Evolutionary conservation across 1,140 invertebrate species (phyloP).

Genomic region (Uloborus diversus): DNA sequence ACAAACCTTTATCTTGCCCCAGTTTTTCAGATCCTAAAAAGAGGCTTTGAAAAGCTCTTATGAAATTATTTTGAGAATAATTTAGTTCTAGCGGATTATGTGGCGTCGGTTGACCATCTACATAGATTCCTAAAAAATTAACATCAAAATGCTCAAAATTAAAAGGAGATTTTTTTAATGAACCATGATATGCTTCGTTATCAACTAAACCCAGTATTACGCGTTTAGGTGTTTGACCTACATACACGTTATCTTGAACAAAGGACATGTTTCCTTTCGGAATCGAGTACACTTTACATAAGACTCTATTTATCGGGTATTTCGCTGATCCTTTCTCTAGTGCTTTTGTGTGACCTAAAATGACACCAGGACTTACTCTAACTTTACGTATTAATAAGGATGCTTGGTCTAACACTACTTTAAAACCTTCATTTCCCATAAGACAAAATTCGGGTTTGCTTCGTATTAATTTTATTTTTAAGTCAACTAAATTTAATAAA

Average conservation of each 20-base stretch:
- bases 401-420: neutral
- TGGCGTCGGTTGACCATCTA: neutral
- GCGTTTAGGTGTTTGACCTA: neutral
- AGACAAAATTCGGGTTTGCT: neutral
- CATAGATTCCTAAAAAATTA: neutral
- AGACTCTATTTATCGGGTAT: neutral
- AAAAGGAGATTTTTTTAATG: neutral
- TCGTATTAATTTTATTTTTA: neutral
- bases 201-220: neutral
- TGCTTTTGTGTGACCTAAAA: neutral
- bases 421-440: neutral
- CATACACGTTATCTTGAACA: constrained; percentile 19
- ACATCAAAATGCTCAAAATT: neutral
- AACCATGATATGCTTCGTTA: neutral
- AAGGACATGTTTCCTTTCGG: neutral
- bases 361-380: neutral
- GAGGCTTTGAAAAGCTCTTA: neutral
- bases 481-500: neutral
- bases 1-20: neutral
- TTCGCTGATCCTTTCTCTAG: neutral
- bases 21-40: neutral
- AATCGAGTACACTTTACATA: neutral
- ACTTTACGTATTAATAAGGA: neutral
- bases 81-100: neutral
- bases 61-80: neutral